Evolutionary conservation across 2,888 invertebrate genomes (phyloP).

Genomic region (Caenorhabditis macrosperma): DNA sequence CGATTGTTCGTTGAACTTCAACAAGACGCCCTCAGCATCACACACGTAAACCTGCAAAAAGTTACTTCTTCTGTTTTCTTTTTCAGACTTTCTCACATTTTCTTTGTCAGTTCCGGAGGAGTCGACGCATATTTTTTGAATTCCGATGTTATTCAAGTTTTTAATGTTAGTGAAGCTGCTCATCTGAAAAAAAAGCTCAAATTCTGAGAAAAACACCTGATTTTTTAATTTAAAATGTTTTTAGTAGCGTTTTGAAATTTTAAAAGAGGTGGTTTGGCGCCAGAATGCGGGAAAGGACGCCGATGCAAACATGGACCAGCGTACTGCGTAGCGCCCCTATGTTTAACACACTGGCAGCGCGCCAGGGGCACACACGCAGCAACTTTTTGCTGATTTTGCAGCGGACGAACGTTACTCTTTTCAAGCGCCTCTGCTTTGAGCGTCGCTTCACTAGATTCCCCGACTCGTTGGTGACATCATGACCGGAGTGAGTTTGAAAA

Average conservation of each 20-base stretch:
- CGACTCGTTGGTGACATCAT: conserved; percentile 56
- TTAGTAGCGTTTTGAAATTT: conserved; percentile 13
- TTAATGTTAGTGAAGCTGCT: conserved; percentile 45
- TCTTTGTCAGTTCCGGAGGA: conserved; percentile 28
- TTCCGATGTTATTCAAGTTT: conserved; percentile 36
- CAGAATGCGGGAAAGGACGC: conserved; percentile 13
- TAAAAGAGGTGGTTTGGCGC: conserved; percentile 22
- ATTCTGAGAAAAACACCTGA: neutral
- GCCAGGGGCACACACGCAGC: conserved; percentile 54
- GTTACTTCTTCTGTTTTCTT: neutral
- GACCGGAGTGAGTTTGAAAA: conserved; percentile 54
- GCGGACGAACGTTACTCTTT: conserved; percentile 39
- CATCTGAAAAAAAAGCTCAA: conserved; percentile 24
- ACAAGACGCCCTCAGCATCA: conserved; percentile 42
- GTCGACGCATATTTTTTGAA: conserved; percentile 53
- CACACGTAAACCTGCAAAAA: conserved; percentile 47
- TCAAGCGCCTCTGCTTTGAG: conserved; percentile 55
- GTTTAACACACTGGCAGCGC: conserved; percentile 25
- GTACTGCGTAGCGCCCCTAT: conserved; percentile 59
- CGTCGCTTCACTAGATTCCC: conserved; percentile 50
- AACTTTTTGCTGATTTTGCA: conserved; percentile 1
- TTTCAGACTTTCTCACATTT: conserved; percentile 24
- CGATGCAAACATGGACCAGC: conserved; percentile 45
- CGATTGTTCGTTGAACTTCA: conserved; percentile 38
- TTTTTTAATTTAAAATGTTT: neutral